phyloP scores from a whole-genome alignment of 2,888 invertebrate species.

The Muschampia staudingeri region DNA sequence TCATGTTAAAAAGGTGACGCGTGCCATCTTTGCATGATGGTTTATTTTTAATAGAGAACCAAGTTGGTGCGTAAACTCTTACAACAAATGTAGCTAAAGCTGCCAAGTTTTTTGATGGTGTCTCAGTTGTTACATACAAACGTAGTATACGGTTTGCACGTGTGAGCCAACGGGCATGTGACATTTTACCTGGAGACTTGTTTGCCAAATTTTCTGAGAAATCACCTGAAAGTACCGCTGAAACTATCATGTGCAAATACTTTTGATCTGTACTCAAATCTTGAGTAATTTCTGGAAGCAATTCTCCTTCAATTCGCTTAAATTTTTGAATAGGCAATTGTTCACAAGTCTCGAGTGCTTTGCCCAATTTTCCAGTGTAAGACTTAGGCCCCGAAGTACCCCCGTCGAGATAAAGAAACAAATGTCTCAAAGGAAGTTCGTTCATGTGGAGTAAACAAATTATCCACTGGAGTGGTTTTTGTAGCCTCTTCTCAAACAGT shows the following conservation, averaged over 20 bases:
- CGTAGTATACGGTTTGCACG: slow-evolving; percentile 64
- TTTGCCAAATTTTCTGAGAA: slow-evolving; percentile 54
- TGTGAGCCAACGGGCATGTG: slow-evolving; percentile 64
- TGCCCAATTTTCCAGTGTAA: too few relatives aligned
- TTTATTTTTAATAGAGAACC: not conserved
- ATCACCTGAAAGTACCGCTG: slow-evolving; percentile 51
- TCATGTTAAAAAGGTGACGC: not conserved
- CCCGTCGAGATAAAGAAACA: too few relatives aligned
- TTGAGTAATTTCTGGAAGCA: not conserved
- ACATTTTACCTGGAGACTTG: slow-evolving; percentile 62
- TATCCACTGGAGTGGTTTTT: not conserved
- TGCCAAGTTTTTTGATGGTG: slow-evolving; percentile 50
- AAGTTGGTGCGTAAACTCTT: not conserved
- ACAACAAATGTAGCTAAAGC: not conserved
- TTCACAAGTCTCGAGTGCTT: too few relatives aligned
- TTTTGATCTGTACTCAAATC: slow-evolving; percentile 63
- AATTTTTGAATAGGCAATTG: too few relatives aligned
- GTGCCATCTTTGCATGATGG: slow-evolving; percentile 3
- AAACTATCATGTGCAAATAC: slow-evolving; percentile 58
- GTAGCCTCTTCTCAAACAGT: not conserved
- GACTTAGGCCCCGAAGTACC: too few relatives aligned
- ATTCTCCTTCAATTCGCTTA: too few relatives aligned
- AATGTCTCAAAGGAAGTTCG: too few relatives aligned
- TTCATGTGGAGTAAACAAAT: too few relatives aligned
- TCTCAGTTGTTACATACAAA: slow-evolving; percentile 60